Conservation (phyloP, 2,888 invertebrate species). For the Smittia aterrima region DNA sequence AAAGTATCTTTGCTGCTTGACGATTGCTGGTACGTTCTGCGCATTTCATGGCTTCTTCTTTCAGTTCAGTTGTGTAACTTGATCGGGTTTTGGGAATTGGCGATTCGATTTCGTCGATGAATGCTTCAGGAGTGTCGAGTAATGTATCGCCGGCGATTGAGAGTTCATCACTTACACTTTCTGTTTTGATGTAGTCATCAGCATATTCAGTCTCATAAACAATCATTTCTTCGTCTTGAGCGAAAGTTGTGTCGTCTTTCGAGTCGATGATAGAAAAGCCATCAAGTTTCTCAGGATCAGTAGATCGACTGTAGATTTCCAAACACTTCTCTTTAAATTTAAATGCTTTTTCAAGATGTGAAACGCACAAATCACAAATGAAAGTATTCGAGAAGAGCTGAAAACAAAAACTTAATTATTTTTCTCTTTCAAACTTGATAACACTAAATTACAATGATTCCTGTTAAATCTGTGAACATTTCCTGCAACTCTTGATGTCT, state of each 20-base stretch:
- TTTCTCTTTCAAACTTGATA: too few species aligned
- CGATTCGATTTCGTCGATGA: too few species aligned
- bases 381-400: background rate
- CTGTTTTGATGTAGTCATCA: background rate
- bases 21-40: background rate
- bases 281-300: too few species aligned
- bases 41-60: background rate
- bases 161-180: too few species aligned
- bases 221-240: background rate
- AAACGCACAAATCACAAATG: conserved; percentile 4
- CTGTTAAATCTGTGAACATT: conserved; percentile 1
- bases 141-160: too few species aligned
- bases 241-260: background rate
- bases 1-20: background rate
- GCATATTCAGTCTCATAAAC: background rate
- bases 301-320: background rate
- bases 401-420: background rate
- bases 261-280: background rate
- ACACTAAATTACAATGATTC: background rate
- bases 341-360: background rate
- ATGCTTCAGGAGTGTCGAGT: too few species aligned
- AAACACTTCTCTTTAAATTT: conserved; percentile 23
- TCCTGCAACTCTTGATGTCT: conserved; percentile 3
- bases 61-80: background rate
- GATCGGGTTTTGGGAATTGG: background rate